phyloP scores from a whole-genome alignment of 2,797 vertebrate species.

The Oophaga sylvatica region DNA sequence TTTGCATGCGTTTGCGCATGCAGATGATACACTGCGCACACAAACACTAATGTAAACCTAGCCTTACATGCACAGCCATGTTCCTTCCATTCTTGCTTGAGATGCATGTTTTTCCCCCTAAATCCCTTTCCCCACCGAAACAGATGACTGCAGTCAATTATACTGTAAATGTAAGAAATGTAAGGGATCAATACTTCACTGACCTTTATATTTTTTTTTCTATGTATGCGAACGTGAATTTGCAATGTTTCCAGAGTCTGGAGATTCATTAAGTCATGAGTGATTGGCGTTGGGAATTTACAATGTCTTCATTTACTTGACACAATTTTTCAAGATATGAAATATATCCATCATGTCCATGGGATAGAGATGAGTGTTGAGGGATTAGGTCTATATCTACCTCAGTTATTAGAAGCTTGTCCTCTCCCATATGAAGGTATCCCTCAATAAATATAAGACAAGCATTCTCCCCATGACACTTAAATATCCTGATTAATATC shows the following conservation, averaged over 20 bases:
- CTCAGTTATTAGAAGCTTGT: neutral
- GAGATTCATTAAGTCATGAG: slow-evolving; percentile 14
- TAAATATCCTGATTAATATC: neutral
- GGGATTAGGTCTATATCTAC: neutral
- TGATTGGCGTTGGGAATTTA: slow-evolving; percentile 3
- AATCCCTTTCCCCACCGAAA: no score
- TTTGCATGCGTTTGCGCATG: no score
- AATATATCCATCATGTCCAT: neutral
- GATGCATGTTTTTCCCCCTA: neutral
- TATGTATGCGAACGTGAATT: neutral
- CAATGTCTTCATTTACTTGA: neutral
- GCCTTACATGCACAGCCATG: no score
- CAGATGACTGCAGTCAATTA: neutral
- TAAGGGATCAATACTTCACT: slow-evolving; percentile 16
- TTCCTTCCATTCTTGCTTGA: neutral
- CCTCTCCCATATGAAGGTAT: neutral
- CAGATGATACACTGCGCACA: no score
- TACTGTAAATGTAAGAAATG: neutral
- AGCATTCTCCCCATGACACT: neutral
- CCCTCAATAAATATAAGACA: neutral
- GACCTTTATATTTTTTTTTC: slow-evolving; percentile 32
- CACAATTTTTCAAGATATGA: neutral
- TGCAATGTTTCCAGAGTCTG: slow-evolving; percentile 25
- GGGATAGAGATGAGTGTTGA: neutral
- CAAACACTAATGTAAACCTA: no score